Evolutionary conservation across 2,797 vertebrate species (phyloP).

Genomic region (Sardinella longiceps): DNA sequence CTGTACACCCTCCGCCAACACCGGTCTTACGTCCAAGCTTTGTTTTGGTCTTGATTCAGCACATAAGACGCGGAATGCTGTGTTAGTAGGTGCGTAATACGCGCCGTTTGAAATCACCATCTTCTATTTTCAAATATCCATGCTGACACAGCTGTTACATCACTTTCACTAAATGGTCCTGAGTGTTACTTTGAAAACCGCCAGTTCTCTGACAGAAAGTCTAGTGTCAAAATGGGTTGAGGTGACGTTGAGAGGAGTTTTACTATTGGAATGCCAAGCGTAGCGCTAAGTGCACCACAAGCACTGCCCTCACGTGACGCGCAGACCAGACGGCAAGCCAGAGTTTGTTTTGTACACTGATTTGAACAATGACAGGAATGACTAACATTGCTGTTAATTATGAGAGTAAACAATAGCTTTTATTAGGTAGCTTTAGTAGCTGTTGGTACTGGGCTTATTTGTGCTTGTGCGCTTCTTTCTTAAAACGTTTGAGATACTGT

Average conservation of each 20-base stretch:
- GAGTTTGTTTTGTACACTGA: constrained; percentile 5
- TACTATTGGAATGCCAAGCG: not conserved
- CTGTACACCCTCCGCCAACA: constrained; percentile 38
- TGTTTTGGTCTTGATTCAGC: constrained; percentile 28
- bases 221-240: not conserved
- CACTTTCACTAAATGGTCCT: not conserved
- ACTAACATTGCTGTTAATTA: not conserved
- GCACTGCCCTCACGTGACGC: constrained; percentile 11
- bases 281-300: constrained; percentile 21
- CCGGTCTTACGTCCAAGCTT: constrained; percentile 31
- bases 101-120: not conserved
- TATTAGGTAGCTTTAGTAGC: not conserved
- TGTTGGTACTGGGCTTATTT: not conserved
- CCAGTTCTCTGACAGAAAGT: not conserved
- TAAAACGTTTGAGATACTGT: not conserved
- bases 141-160: not conserved
- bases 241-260: not conserved
- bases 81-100: not conserved
- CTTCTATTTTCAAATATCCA: not conserved
- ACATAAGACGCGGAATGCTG: not conserved
- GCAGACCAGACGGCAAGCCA: constrained; percentile 10
- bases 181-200: constrained; percentile 5
- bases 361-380: not conserved
- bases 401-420: not conserved
- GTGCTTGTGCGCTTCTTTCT: too few relatives aligned